A percentile compares a stretch with the other conserved stretches of the same genome.
These are phyloP conservation scores for Acanthosoma haemorrhoidale DNA, from an alignment of 2,888 invertebrate genomes.

Conservation along the genomic window DNA sequence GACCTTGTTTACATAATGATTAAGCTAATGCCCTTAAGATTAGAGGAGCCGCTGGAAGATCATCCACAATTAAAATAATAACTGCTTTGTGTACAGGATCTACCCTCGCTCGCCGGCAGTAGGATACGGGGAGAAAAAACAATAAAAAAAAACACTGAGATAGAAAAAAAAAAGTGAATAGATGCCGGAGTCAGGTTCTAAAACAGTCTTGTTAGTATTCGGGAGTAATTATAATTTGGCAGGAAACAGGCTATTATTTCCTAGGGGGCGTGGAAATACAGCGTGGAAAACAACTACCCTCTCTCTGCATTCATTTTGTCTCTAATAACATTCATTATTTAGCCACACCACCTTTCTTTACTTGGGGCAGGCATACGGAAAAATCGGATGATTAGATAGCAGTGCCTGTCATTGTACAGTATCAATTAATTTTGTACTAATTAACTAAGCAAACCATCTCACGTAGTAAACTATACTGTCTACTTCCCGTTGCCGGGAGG, in stretches of 20 bases:
- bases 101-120: neutral
- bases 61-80: constrained; percentile 24
- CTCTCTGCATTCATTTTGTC: constrained; percentile 18
- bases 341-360: neutral
- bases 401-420: neutral
- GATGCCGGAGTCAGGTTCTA: constrained; percentile 4
- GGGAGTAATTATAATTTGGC: constrained; percentile 24
- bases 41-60: constrained; percentile 11
- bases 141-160: neutral
- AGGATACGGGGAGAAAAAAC: neutral
- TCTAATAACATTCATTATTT: constrained; percentile 21
- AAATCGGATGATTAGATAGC: neutral
- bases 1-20: constrained; percentile 30
- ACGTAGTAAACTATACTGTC: too few species aligned
- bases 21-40: constrained; percentile 20
- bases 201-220: constrained; percentile 25
- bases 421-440: neutral
- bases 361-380: neutral
- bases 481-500: too few species aligned
- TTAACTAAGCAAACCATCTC: constrained; percentile 15
- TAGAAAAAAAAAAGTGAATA: neutral
- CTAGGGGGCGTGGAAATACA: constrained; percentile 24
- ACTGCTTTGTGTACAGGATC: neutral
- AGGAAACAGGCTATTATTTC: constrained; percentile 26
- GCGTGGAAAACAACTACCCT: constrained; percentile 21